Conservation (phyloP, 2,113 vertebrate genomes). For the Bettongia penicillata region DNA sequence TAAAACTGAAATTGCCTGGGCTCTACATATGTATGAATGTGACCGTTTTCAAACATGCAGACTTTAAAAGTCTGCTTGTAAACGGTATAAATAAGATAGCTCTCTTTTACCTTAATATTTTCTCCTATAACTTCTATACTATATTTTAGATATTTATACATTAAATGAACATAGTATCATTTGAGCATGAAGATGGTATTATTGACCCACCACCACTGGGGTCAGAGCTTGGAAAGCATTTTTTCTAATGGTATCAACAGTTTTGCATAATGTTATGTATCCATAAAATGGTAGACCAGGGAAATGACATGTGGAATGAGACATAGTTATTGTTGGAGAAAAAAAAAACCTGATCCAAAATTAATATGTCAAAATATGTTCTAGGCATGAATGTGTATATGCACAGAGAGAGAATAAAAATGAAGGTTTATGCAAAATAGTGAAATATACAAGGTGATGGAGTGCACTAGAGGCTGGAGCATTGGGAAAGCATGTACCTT, state of each 20-base stretch:
- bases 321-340: neutral
- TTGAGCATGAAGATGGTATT: neutral
- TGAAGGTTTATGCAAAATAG: too few species aligned
- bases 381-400: too few species aligned
- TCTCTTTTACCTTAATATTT: neutral
- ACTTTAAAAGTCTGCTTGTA: neutral
- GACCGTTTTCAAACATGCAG: neutral
- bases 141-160: neutral
- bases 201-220: neutral
- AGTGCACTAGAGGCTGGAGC: neutral
- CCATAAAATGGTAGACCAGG: neutral
- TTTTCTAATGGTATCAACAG: neutral
- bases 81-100: neutral
- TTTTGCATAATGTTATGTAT: neutral
- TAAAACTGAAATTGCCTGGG: neutral
- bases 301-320: neutral
- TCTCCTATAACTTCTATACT: neutral
- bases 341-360: too few species aligned
- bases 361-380: too few species aligned
- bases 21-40: neutral
- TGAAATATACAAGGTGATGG: too few species aligned
- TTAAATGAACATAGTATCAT: too few species aligned
- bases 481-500: neutral
- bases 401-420: too few species aligned
- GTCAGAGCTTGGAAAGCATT: neutral